phyloP scores from a whole-genome alignment of 2,888 invertebrate genomes.

The Augiades crinisus region DNA sequence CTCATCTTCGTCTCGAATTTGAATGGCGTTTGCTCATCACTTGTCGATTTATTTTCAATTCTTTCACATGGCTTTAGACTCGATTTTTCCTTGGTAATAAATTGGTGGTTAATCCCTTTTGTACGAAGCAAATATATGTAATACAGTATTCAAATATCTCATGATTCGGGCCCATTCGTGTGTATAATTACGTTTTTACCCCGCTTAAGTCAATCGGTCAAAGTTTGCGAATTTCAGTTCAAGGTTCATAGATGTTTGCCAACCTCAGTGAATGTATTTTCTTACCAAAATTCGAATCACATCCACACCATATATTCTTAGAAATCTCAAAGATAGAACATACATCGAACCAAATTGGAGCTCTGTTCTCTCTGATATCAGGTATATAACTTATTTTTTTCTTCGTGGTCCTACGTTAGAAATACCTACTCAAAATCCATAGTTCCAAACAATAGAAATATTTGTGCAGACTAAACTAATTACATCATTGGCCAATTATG shows the following conservation, averaged over 20 bases:
- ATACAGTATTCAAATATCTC: conserved; percentile 65
- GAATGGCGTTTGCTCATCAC: conserved; percentile 22
- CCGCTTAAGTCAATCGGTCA: conserved; percentile 55
- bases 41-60: conserved; percentile 30
- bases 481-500: conserved; percentile 3
- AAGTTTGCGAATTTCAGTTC: conserved; percentile 42
- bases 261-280: too few relatives aligned
- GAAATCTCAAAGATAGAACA: too few relatives aligned
- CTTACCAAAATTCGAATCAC: too few relatives aligned
- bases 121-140: conserved; percentile 52
- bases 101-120: conserved; percentile 42
- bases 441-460: too few relatives aligned
- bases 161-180: conserved; percentile 69
- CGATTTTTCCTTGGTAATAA: conserved; percentile 31
- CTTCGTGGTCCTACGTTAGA: too few relatives aligned
- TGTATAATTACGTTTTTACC: conserved; percentile 69
- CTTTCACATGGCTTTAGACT: conserved; percentile 22
- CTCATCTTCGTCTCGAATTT: conserved; percentile 18
- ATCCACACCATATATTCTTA: too few relatives aligned
- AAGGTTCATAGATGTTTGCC: not conserved
- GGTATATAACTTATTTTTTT: too few relatives aligned
- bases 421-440: not conserved
- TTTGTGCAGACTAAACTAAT: not conserved
- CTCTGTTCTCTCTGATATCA: too few relatives aligned
- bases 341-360: too few relatives aligned